Evolutionary conservation across 2,113 vertebrate species (phyloP), one percentile per base, ranked within the genome.

Genomic region (Epinephelus lanceolatus): DNA sequence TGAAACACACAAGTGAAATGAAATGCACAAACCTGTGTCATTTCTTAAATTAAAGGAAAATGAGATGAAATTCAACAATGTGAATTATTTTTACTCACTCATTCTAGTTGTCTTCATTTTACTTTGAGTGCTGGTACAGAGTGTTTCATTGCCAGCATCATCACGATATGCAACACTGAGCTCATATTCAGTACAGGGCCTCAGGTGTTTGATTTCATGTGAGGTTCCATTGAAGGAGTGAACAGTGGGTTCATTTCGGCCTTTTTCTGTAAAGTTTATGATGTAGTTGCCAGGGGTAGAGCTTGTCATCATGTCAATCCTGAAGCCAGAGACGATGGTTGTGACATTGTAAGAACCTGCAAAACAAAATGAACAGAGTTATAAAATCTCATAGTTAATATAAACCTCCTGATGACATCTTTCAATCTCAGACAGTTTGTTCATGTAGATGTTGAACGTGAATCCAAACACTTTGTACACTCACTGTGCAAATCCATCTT

Each of bases 181-280:
- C 5, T 45, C 0, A 75, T 95, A 94, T 0, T 9, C 0, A 21
- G 84, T 92, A 19, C 93, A 95, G 30, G 93, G 93, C 75, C 88
- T 93, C 65, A 94, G 84, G 17, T 0, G 0, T 21, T 2, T 1
- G 51, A 86, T 40, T 0, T 21, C 0, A 23, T 51, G 1, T n/a
- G 27, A 1, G 33, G 0, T 47, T 59, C 6, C 3, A n/a, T 0
- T 18, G 17, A 0, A 6, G 12, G 2, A 4, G 0, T 2, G 6
- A 37, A 1, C 0, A 0, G 0, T 6, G 4, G 0, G 0, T 0
- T 0, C 0, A 1, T 0, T 0, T 53, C 1, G 0, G 1, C 1
- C 56, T 2, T 9, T 0, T 21, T 82, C 57, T 0, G 0, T n/a
- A 3, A 86, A 0, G 3, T 0, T 4, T 14, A 89, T 42, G 13